Evolutionary conservation across 1,140 invertebrate species (phyloP).

Genomic region (Dermatophagoides farinae): DNA sequence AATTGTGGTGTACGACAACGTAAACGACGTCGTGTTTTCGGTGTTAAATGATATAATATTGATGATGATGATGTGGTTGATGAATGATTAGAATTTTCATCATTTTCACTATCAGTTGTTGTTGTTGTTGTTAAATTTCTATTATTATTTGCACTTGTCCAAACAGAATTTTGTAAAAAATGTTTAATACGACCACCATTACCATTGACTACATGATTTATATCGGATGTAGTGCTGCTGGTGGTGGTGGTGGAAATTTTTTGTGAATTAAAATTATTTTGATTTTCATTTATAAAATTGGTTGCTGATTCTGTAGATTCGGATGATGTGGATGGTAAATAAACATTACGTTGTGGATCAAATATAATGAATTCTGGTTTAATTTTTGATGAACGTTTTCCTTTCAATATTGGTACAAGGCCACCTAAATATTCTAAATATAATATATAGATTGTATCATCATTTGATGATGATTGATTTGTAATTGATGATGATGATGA

Average conservation of each 20-base stretch:
- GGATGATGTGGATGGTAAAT: too few relatives aligned
- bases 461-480: background rate
- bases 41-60: constrained; percentile 14
- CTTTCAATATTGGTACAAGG: constrained; percentile 81
- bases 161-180: too few relatives aligned
- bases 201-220: too few relatives aligned
- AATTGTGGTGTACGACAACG: background rate
- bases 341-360: constrained; percentile 46
- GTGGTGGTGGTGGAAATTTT: background rate
- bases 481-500: background rate
- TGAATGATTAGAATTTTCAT: constrained; percentile 32
- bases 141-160: background rate
- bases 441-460: constrained; percentile 50
- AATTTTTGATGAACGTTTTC: constrained; percentile 84
- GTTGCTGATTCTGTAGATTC: background rate
- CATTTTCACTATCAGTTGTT: constrained; percentile 54
- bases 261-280: background rate
- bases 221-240: background rate
- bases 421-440: constrained; percentile 92
- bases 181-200: too few relatives aligned
- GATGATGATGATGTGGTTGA: constrained; percentile 21
- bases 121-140: background rate
- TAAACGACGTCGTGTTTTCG: background rate
- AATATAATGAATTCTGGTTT: constrained; percentile 95
- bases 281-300: too few relatives aligned